Conservation (phyloP, 1,140 invertebrate genomes). For the Brachionus plicatilis region DNA sequence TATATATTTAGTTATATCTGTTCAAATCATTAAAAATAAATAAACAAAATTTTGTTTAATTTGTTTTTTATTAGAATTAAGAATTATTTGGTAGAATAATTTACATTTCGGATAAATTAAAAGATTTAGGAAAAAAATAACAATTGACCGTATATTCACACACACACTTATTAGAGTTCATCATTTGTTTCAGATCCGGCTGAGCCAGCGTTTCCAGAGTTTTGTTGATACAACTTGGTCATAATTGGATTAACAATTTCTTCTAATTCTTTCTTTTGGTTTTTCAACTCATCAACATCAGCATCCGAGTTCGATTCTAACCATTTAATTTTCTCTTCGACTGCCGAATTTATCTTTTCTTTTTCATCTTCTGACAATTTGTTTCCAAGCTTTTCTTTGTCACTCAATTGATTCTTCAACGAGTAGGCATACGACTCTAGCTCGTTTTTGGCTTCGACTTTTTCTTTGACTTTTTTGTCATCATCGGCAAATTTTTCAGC, state of each 20-base stretch:
- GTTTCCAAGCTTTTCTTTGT: constrained; percentile 84
- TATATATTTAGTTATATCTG: too few relatives aligned
- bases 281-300: constrained; percentile 85
- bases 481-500: constrained; percentile 97
- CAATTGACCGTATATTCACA: neutral
- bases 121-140: neutral
- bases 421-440: constrained; percentile 96
- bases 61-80: neutral
- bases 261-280: constrained; percentile 93
- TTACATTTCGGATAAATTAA: neutral
- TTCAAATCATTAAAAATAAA: neutral
- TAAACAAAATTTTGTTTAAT: neutral
- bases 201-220: constrained; percentile 59
- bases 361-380: constrained; percentile 87
- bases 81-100: neutral
- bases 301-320: constrained; percentile 89
- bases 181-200: neutral
- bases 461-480: constrained; percentile 93
- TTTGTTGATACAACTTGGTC: constrained; percentile 77
- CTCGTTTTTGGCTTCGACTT: constrained; percentile 78
- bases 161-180: neutral
- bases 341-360: constrained; percentile 82
- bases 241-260: constrained; percentile 94
- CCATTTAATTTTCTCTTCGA: constrained; percentile 97
- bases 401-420: constrained; percentile 89